A percentile compares a stretch with the other conserved stretches of the same genome.
phyloP scores from a whole-genome alignment of 1,140 invertebrate species.

The Seison nebaliae region DNA sequence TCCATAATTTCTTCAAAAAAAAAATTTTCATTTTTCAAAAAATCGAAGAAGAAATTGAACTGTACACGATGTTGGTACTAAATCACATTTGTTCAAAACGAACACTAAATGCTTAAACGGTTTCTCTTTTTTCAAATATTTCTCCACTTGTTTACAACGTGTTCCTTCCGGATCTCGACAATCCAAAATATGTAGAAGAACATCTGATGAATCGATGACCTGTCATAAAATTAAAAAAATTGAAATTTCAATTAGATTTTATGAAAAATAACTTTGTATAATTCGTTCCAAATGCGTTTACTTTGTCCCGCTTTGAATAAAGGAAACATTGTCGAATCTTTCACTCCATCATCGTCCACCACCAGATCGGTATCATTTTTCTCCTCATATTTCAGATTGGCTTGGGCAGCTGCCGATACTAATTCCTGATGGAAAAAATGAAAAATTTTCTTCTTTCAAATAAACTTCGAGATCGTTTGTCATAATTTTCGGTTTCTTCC shows the following conservation, averaged over 20 bases:
- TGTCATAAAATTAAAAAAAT: conserved; percentile 15
- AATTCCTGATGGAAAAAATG: background rate
- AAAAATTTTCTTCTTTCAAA: background rate
- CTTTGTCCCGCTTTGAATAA: conserved; percentile 50
- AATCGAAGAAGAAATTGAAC: conserved; percentile 18
- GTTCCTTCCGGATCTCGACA: conserved; percentile 81
- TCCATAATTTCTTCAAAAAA: conserved; percentile 42
- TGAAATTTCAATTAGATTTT: background rate
- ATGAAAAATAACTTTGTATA: conserved; percentile 49
- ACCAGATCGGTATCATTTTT: conserved; percentile 7
- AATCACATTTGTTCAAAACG: conserved; percentile 66
- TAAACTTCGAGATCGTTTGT: conserved; percentile 32
- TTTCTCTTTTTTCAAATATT: conserved; percentile 60
- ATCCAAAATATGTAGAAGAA: conserved; percentile 67
- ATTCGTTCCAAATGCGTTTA: conserved; percentile 89
- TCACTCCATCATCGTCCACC: conserved; percentile 13
- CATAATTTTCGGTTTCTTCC: conserved; percentile 62
- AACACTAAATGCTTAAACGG: conserved; percentile 77
- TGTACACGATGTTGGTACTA: conserved; percentile 87
- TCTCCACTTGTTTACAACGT: conserved; percentile 64
- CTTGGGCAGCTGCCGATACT: conserved; percentile 22
- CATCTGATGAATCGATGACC: conserved; percentile 92
- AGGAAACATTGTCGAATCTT: conserved; percentile 23
- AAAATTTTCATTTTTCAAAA: conserved; percentile 1
- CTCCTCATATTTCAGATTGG: conserved; percentile 15